These are phyloP conservation scores for Harpagoxenus sublaevis DNA, from an alignment of 2,888 invertebrate genomes.

Conservation along the genomic window DNA sequence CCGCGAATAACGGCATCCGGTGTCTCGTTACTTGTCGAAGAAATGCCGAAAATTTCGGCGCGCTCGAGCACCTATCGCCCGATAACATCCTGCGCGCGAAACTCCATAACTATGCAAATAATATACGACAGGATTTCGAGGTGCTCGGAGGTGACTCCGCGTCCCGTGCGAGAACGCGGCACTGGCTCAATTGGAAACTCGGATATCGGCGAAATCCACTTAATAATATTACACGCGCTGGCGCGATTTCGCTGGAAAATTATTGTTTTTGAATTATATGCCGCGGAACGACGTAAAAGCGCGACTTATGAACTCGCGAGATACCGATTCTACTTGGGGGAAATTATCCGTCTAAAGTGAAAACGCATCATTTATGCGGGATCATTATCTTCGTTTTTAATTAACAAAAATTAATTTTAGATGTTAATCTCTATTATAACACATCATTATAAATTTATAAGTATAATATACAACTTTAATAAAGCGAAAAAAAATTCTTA, in stretches of 20 bases:
- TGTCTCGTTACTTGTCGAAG: constrained; percentile 35
- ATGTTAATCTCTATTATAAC: neutral
- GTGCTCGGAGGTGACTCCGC: constrained; percentile 23
- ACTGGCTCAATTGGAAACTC: constrained; percentile 42
- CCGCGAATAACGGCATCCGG: constrained; percentile 31
- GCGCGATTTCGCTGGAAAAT: constrained; percentile 9
- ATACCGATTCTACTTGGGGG: neutral
- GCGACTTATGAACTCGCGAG: neutral
- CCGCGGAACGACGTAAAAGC: neutral
- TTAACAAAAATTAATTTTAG: neutral
- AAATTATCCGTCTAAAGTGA: neutral
- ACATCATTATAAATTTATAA: neutral
- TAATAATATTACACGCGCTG: constrained; percentile 27
- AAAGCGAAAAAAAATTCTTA: neutral
- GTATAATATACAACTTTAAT: neutral
- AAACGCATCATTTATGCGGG: neutral
- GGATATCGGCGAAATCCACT: constrained; percentile 35
- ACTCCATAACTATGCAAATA: constrained; percentile 54
- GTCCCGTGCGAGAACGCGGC: constrained; percentile 8
- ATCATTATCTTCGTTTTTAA: constrained; percentile 21
- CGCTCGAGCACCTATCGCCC: constrained; percentile 32
- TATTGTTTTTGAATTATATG: constrained; percentile 45
- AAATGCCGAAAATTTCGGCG: constrained; percentile 65
- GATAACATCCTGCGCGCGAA: constrained; percentile 52
- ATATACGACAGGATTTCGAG: constrained; percentile 54